Base-by-base conservation (phyloP, 2,888 invertebrate species). In the Pomacea canaliculata region DNA sequence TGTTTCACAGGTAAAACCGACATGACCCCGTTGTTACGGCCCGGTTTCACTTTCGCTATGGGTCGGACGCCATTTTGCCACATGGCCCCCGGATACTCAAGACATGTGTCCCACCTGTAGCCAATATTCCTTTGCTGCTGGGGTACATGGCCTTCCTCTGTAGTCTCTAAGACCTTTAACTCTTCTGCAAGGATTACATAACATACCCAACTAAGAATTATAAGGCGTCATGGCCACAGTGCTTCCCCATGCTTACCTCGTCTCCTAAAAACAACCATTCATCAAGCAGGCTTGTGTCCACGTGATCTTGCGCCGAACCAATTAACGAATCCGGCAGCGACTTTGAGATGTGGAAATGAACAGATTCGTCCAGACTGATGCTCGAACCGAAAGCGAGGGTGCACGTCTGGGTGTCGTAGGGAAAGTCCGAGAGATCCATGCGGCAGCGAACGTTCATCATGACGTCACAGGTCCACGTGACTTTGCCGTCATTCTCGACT, bases 401-500 rank as follows among this genome's bases (percentile, higher is more conserved):
- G 23, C 79, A 79, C 12, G 69, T 56, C 27, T 79, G 79, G 13
- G 74, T 51, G 51, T 79, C 79, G 66, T 74, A 79, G 27, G 79
- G 79, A 49, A 79, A 79, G 48, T 76, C 62, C 49, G 76, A 56
- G 56, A 79, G 71, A 65, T 79, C 70, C 59, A 79, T 48, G 4
- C 71, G 72, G 23, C 79, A 79, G 23, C n/a, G 70, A 37, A 71
- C 67, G 16, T 71, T 66, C 60, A 77, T 56, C 60, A 56, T 74
- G 59, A 73, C 73, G 71, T 79, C 76, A 56, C 73, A 76, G 8
- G 67, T n/a, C 75, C 76, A 77, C 66, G 73, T 63, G 46, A 79
- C 77, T 48, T 37, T 46, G 3, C 79, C 79, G n/a, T 74, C 76
- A 19, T 67, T 62, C 18, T 49, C 37, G n/a, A 79, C 46, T 10